These are phyloP conservation scores for Patella ulyssiponensis DNA, from an alignment of 2,888 invertebrate genomes.

Conservation along the genomic window DNA sequence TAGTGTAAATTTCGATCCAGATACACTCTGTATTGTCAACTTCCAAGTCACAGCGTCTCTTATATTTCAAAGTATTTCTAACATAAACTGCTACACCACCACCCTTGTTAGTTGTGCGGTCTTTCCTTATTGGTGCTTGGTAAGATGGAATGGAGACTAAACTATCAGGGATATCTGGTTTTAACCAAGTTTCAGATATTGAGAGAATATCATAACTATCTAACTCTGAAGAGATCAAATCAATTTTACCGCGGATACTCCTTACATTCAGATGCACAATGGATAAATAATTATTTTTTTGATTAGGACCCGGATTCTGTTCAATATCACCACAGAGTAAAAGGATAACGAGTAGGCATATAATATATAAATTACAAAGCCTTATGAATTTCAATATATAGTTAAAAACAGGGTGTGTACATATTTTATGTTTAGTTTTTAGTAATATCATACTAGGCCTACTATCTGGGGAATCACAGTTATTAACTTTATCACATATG, in stretches of 20 bases:
- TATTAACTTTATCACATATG: too few relatives aligned
- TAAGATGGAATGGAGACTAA: not conserved
- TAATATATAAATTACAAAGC: too few relatives aligned
- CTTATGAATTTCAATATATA: too few relatives aligned
- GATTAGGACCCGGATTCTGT: too few relatives aligned
- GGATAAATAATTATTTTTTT: too few relatives aligned
- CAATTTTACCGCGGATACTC: not conserved
- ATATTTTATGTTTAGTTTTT: too few relatives aligned
- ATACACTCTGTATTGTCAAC: not conserved
- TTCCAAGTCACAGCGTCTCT: not conserved
- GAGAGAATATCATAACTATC: not conserved
- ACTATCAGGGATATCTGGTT: not conserved
- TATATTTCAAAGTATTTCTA: not conserved
- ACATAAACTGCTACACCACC: slow-evolving; percentile 3
- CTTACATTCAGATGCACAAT: too few relatives aligned
- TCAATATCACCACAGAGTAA: too few relatives aligned
- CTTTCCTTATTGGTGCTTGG: not conserved
- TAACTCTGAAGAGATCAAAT: not conserved
- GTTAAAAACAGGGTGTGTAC: too few relatives aligned
- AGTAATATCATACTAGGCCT: too few relatives aligned
- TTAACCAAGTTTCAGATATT: slow-evolving; percentile 1
- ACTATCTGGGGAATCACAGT: too few relatives aligned
- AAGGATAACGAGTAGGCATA: too few relatives aligned
- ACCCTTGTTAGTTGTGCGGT: not conserved
- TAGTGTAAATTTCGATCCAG: not conserved